Evolutionary conservation across 2,797 vertebrate species (phyloP).

Genomic region (Phrynocephalus guinanensis): DNA sequence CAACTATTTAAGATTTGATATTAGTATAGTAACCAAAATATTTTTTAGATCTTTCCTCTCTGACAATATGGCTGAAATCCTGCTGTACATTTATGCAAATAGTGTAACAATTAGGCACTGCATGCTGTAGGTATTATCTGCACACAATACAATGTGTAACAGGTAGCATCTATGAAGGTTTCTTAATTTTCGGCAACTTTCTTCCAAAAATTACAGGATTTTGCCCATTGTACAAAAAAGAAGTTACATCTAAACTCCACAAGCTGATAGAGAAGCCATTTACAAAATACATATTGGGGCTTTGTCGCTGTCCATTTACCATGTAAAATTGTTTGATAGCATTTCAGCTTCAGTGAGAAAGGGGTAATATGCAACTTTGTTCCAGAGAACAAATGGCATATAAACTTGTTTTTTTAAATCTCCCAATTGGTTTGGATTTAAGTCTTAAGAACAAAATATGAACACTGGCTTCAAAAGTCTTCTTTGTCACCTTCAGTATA

Average conservation of each 20-base stretch:
- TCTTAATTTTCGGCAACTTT: too few relatives aligned
- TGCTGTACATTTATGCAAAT: too few relatives aligned
- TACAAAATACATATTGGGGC: neutral
- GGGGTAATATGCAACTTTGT: neutral
- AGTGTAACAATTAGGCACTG: too few relatives aligned
- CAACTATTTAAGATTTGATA: neutral
- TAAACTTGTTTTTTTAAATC: neutral
- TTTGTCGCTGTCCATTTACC: neutral
- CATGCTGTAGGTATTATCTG: too few relatives aligned
- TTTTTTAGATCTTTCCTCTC: neutral
- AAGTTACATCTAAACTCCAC: neutral
- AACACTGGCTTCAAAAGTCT: constrained; percentile 5
- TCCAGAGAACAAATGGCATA: constrained; percentile 1
- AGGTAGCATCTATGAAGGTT: too few relatives aligned
- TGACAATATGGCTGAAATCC: neutral
- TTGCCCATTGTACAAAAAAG: neutral
- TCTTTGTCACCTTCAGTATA: neutral
- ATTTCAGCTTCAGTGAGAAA: neutral
- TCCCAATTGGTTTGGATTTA: constrained; percentile 14
- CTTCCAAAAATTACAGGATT: too few relatives aligned
- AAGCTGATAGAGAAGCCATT: neutral
- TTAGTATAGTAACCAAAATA: neutral
- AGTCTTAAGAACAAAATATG: neutral
- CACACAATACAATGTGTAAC: too few relatives aligned
- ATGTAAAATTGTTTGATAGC: neutral